Evolutionary conservation across 2,797 vertebrate species (phyloP).

Genomic region (Coregonus sp.): DNA sequence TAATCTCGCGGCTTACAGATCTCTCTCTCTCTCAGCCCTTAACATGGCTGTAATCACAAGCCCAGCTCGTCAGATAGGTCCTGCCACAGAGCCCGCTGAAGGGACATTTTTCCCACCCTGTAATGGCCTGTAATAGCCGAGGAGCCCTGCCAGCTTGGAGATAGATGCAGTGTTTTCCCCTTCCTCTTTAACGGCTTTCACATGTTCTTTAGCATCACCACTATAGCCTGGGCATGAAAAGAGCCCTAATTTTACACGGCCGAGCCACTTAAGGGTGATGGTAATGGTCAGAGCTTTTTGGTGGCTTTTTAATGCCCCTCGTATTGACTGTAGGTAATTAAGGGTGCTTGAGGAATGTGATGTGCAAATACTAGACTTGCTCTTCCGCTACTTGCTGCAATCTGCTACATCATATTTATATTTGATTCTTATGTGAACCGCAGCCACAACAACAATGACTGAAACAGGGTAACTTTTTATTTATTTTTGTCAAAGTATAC

Average conservation of each 20-base stretch:
- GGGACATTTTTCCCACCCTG: slow-evolving; percentile 37
- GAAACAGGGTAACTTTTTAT: slow-evolving; percentile 28
- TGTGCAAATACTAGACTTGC: too few relatives aligned
- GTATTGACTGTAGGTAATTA: too few relatives aligned
- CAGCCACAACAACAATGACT: slow-evolving; percentile 38
- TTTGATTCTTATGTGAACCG: slow-evolving; percentile 55
- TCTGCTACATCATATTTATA: slow-evolving; percentile 42
- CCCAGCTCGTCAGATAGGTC: slow-evolving; percentile 14
- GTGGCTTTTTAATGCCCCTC: too few relatives aligned
- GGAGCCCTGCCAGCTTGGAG: slow-evolving; percentile 58
- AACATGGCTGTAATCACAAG: slow-evolving; percentile 72
- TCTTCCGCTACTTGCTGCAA: not conserved
- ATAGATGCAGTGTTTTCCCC: slow-evolving; percentile 63
- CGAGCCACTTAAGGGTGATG: too few relatives aligned
- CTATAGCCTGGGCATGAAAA: slow-evolving; percentile 1
- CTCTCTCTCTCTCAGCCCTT: slow-evolving; percentile 53
- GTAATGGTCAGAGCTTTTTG: too few relatives aligned
- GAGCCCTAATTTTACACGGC: not conserved
- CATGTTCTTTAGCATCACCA: slow-evolving; percentile 44
- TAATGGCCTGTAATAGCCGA: slow-evolving; percentile 53
- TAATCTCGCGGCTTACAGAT: too few relatives aligned
- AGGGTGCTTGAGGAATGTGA: too few relatives aligned
- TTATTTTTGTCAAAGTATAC: not conserved
- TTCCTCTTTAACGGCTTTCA: slow-evolving; percentile 59
- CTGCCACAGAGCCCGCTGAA: slow-evolving; percentile 27